Conservation (phyloP, 2,888 invertebrate species). For the Onchidella celtica region DNA sequence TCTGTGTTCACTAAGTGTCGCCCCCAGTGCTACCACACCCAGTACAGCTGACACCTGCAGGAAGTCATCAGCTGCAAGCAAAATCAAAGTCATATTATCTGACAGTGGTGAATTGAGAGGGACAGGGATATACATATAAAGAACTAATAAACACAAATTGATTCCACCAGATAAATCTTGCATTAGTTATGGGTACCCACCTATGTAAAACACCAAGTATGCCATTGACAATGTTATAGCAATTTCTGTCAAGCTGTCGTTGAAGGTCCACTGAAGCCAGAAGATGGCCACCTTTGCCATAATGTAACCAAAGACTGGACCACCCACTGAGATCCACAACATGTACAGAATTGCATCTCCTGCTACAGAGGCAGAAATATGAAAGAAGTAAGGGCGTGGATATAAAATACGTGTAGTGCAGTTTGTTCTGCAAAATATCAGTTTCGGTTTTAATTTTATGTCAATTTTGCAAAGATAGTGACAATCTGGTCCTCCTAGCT, state of each 20-base stretch:
- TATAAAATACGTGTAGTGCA: too few relatives aligned
- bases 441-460: too few relatives aligned
- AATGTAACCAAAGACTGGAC: constrained; percentile 79
- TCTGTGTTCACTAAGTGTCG: constrained; percentile 78
- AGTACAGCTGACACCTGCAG: constrained; percentile 80
- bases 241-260: constrained; percentile 80
- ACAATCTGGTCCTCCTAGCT: too few relatives aligned
- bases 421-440: too few relatives aligned
- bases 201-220: constrained; percentile 80
- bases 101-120: too few relatives aligned
- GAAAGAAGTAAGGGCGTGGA: not conserved
- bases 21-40: constrained; percentile 81
- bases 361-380: not conserved
- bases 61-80: constrained; percentile 71
- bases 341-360: constrained; percentile 39
- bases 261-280: constrained; percentile 79
- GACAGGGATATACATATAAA: too few relatives aligned
- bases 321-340: constrained; percentile 74
- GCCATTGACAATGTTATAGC: constrained; percentile 80
- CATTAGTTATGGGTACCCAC: too few relatives aligned
- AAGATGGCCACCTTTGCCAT: constrained; percentile 79
- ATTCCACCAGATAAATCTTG: too few relatives aligned
- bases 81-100: too few relatives aligned
- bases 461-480: too few relatives aligned
- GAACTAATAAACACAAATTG: too few relatives aligned